Evolutionary conservation across 2,888 invertebrate genomes (phyloP).

Genomic region (Antheraea assamensis): DNA sequence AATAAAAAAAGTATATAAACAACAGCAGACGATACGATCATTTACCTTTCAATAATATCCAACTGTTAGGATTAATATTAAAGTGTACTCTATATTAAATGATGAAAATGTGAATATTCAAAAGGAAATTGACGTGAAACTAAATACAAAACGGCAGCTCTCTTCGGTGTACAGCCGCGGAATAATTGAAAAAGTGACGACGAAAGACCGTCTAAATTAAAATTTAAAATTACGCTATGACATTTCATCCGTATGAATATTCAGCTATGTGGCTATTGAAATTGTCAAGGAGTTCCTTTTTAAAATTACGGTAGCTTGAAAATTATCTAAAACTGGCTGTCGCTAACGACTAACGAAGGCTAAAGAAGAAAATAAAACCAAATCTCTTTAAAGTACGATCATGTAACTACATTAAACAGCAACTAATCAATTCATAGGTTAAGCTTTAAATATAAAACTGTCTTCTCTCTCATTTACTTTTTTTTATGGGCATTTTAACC

Average conservation of each 20-base stretch:
- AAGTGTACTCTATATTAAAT: not conserved
- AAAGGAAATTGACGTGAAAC: not conserved
- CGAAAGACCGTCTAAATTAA: slow-evolving; percentile 15
- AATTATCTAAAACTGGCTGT: not conserved
- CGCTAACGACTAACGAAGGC: no score
- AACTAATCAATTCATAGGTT: no score
- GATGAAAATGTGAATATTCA: not conserved
- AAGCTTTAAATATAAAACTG: no score
- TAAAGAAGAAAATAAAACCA: no score
- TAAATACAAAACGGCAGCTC: not conserved
- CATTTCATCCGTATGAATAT: slow-evolving; percentile 18
- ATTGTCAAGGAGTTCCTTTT: not conserved
- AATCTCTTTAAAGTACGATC: no score
- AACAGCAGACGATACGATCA: not conserved
- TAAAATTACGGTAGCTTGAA: not conserved
- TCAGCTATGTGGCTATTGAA: slow-evolving; percentile 16
- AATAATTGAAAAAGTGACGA: not conserved
- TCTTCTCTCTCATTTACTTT: no score
- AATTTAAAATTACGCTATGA: slow-evolving; percentile 17
- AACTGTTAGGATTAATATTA: no score
- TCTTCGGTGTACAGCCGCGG: not conserved
- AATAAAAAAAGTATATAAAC: no score
- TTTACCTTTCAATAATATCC: not conserved
- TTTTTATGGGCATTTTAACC: no score
- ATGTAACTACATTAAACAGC: no score